These are phyloP conservation scores for Bothrops jararaca DNA, from an alignment of 2,113 vertebrate species.

Conservation along the genomic window DNA sequence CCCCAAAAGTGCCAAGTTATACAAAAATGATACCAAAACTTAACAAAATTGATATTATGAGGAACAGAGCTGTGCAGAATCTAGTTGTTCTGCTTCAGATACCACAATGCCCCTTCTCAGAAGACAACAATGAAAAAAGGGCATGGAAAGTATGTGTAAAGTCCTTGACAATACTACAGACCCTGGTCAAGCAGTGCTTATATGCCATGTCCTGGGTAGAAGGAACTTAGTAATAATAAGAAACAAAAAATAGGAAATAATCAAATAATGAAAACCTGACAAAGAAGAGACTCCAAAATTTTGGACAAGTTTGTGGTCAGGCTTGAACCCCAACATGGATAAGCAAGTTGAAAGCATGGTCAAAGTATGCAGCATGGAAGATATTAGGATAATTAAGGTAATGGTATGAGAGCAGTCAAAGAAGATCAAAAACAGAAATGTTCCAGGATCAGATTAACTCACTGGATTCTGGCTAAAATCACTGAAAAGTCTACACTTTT, in stretches of 20 bases:
- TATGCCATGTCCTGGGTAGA: background rate
- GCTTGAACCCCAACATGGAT: background rate
- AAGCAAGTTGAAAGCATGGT: background rate
- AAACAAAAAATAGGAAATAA: background rate
- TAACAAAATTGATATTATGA: background rate
- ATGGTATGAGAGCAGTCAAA: background rate
- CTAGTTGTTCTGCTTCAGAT: background rate
- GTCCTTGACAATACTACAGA: background rate
- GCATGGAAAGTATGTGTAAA: background rate
- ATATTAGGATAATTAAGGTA: background rate
- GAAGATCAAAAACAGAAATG: background rate
- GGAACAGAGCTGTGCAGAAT: background rate
- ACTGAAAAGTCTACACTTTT: background rate
- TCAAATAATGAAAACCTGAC: background rate
- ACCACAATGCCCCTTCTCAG: background rate
- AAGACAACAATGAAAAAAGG: background rate
- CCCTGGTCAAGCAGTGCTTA: background rate
- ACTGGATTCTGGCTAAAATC: background rate
- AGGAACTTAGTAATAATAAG: background rate
- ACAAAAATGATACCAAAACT: background rate
- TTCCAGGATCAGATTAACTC: background rate
- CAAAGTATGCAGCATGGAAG: background rate
- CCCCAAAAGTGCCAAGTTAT: background rate
- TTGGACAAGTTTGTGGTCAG: background rate
- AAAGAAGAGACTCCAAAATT: background rate